Conservation (phyloP, 2,113 vertebrate genomes). For the Corydoras maculifer region DNA sequence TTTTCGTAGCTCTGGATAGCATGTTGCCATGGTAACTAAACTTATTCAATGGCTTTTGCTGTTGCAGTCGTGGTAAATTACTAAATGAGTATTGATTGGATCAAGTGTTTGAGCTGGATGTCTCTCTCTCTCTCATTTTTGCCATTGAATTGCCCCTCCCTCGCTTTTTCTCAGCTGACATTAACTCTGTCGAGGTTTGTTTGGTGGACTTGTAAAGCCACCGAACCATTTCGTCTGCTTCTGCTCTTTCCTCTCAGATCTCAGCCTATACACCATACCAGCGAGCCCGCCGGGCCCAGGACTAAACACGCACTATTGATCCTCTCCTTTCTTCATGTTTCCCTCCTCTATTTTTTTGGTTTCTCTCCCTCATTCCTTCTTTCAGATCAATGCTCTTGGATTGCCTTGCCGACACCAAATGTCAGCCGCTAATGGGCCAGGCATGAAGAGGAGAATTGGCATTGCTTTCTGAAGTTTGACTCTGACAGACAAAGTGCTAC, state of each 20-base stretch:
- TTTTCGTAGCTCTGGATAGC: slow-evolving; percentile 23
- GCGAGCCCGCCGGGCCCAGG: slow-evolving; percentile 8
- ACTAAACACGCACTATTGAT: slow-evolving; percentile 34
- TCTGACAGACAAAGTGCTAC: slow-evolving; percentile 27
- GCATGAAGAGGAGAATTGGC: slow-evolving; percentile 37
- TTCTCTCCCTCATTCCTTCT: slow-evolving; percentile 18
- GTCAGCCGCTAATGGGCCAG: slow-evolving; percentile 44
- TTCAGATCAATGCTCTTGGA: slow-evolving; percentile 40
- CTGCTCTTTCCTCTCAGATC: slow-evolving; percentile 14
- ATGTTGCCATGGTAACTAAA: slow-evolving; percentile 39
- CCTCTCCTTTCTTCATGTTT: slow-evolving; percentile 7
- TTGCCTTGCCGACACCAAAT: slow-evolving; percentile 44
- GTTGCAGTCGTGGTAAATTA: slow-evolving; percentile 28
- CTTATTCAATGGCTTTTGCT: slow-evolving; percentile 12
- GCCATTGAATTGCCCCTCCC: slow-evolving; percentile 3
- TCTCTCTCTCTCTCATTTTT: slow-evolving; percentile 19
- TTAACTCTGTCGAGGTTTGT: slow-evolving; percentile 29
- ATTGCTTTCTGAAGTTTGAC: slow-evolving; percentile 42
- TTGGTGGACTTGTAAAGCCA: slow-evolving; percentile 36
- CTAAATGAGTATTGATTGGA: slow-evolving; percentile 42
- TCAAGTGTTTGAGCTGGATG: slow-evolving; percentile 30
- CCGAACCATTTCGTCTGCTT: slow-evolving; percentile 24
- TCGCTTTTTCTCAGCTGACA: slow-evolving; percentile 10
- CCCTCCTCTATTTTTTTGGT: slow-evolving; percentile 4
- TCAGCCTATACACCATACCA: slow-evolving; percentile 8